Percentiles rank a stretch among this genome's conserved stretches.
Conservation (phyloP, 2,888 invertebrate species). For the Spilosoma lubricipeda region DNA sequence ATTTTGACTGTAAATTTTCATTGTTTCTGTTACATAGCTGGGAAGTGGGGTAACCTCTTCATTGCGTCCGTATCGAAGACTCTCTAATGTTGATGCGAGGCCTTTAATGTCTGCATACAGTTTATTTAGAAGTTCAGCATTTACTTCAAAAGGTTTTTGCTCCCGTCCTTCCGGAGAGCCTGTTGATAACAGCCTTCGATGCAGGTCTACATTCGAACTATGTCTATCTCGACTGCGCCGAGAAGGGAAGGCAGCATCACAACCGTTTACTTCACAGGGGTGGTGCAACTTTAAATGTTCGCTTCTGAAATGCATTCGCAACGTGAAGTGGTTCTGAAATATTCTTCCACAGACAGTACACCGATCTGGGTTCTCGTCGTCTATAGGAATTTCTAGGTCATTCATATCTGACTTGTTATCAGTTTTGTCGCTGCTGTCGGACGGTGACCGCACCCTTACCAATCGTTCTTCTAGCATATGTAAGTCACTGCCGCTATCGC, state of each 20-base stretch:
- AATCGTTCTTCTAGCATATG: conserved; percentile 83
- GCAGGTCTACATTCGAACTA: conserved; percentile 86
- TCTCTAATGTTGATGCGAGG: conserved; percentile 87
- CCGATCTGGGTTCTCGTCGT: conserved; percentile 94
- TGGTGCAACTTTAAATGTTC: conserved; percentile 96
- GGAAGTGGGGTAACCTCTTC: conserved; percentile 79
- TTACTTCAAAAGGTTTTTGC: conserved; percentile 88
- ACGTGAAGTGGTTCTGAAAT: conserved; percentile 96
- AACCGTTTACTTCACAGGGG: conserved; percentile 95
- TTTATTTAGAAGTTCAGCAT: conserved; percentile 93
- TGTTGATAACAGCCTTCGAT: conserved; percentile 83
- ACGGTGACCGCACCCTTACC: conserved; percentile 83
- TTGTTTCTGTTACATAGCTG: conserved; percentile 81
- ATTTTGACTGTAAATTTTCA: conserved; percentile 83
- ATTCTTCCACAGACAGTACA: conserved; percentile 95
- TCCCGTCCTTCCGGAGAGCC: conserved; percentile 83
- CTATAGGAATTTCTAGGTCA: conserved; percentile 92
- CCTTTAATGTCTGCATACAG: conserved; percentile 92
- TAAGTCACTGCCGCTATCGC: conserved; percentile 82
- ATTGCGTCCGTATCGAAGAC: conserved; percentile 85
- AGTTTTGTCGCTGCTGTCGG: conserved; percentile 78
- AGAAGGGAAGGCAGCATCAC: conserved; percentile 96
- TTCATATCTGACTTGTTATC: conserved; percentile 77
- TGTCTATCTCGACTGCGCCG: conserved; percentile 89
- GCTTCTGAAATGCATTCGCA: conserved; percentile 96